Percentiles rank a stretch among this genome's conserved stretches.
Evolutionary conservation across 2,888 invertebrate genomes (phyloP).

Genomic region (Allygus modestus): DNA sequence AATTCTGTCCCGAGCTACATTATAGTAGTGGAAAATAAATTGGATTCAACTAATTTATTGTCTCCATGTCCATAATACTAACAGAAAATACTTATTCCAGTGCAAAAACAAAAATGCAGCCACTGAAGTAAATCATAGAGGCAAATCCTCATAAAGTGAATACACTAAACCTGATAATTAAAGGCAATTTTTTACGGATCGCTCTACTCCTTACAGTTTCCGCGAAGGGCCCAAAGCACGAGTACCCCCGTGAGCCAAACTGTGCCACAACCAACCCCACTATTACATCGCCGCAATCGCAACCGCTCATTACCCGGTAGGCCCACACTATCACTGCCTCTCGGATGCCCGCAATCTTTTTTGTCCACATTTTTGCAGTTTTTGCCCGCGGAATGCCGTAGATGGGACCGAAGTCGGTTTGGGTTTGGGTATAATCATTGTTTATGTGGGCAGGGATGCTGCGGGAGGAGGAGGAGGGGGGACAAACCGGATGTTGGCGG

Average conservation of each 20-base stretch:
- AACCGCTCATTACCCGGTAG: background rate
- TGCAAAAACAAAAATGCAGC: too few relatives aligned
- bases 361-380: conserved; percentile 16
- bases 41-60: too few relatives aligned
- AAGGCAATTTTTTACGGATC: too few relatives aligned
- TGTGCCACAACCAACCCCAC: background rate
- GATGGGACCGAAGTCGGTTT: background rate
- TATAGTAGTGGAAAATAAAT: too few relatives aligned
- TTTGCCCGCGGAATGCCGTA: background rate
- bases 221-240: too few relatives aligned
- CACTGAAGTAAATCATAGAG: too few relatives aligned
- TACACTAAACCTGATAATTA: too few relatives aligned
- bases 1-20: too few relatives aligned
- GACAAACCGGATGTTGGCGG: conserved; percentile 59
- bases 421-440: conserved; percentile 34
- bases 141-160: too few relatives aligned
- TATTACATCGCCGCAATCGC: conserved; percentile 1
- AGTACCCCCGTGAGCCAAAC: background rate
- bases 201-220: too few relatives aligned
- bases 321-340: background rate
- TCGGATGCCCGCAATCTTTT: background rate
- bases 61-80: too few relatives aligned
- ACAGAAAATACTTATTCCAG: too few relatives aligned
- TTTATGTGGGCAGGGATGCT: conserved; percentile 48
- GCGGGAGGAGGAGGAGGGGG: conserved; percentile 13